Base-by-base conservation (phyloP, 2,113 vertebrate genomes). In the Thymallus thymallus region DNA sequence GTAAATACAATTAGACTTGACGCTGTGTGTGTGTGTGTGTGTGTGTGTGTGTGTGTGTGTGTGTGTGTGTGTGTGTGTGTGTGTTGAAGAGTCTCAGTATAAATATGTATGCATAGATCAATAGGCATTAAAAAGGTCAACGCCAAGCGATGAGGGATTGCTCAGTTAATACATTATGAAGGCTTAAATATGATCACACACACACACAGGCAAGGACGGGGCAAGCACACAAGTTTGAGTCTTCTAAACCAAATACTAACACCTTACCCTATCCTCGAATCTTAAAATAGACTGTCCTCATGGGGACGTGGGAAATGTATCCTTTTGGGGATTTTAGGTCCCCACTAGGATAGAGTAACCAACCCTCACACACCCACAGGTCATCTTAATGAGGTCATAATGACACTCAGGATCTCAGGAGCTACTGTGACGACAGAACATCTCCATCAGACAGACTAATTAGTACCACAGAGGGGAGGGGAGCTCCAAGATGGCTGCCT, bases 61-160 rank as follows among this genome's bases (percentile, higher is more conserved):
- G 22, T 35, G 51, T 60, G 55, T 13, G 65, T 55, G 69, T 30
- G 46, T 29, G 5, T 65, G 10, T n/a, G 26, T 56, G 68, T 78
- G 80, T 69, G 74, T 68, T n/a, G 29, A 60, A 76, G 77, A 64
- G 68, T 72, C 72, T 83, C 81, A 75, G 68, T 69, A 85, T 87
- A 90, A 88, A 90, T 88, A 88, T 91, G 85, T 88, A 89, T 87
- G 80, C 81, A 73, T 22, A 87, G 85, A 92, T 91, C 89, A 89
- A 91, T 88, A 82, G 74, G 83, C 71, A 88, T 91, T 88, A 89
- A 85, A 91, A 92, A 90, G 88, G 86, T 88, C 88, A 90, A 86
- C 86, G 88, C 29, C 29, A 66, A 16, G 6, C 18, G 6, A 66
- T 41, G 64, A 60, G 55, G 51, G 62, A 55, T 74, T 30, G 84